Evolutionary conservation across 2,888 invertebrate genomes (phyloP), one percentile per base, ranked within the genome.

Genomic region (Drosophila meridiana): DNA sequence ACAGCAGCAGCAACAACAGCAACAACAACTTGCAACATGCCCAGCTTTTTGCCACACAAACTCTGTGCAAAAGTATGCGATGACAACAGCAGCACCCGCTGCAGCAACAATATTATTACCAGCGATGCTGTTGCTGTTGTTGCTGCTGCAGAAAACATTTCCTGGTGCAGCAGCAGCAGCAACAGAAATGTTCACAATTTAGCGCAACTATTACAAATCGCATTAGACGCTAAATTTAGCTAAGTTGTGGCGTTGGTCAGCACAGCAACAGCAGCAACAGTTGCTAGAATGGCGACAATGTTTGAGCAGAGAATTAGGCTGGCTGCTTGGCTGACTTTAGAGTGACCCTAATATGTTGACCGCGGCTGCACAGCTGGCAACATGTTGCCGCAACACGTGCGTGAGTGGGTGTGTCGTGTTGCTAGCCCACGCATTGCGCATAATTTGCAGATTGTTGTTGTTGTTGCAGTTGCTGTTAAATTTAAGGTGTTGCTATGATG

Each of bases 181-280:
- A 58, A 14, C 66, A 56, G 42, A 70, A 73, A 64, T 78, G 78
- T 57, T 73, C 71, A 83, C 87, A 87, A 85, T 85, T 85, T 84
- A 87, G 85, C 82, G 77, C 87, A 87, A 72, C 76, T 87, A 81
- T 83, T 77, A 87, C 85, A 87, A 88, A 87, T 87, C 86, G 87
- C 83, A 86, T 87, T 88, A 86, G 82, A 78, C 71, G 87, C 86
- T 88, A 87, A 83, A 87, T 87, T 87, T 83, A 88, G 87, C 80
- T 68, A 76, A 78, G 69, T 63, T 63, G 69, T 52, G 56, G 65
- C 72, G 57, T 69, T 63, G 66, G 26, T 60, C 65, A 32, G 7
- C 20, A 20, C 20, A 40, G 26, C 56, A 36, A 2, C 73, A 45
- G 4, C 73, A 45, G 52, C 71, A 45, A 26, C 61, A 59, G 47